Percentiles rank a stretch among this genome's conserved stretches.
These are phyloP conservation scores for Myotis planiceps DNA, from an alignment of 2,797 vertebrate genomes.

Conservation along the genomic window DNA sequence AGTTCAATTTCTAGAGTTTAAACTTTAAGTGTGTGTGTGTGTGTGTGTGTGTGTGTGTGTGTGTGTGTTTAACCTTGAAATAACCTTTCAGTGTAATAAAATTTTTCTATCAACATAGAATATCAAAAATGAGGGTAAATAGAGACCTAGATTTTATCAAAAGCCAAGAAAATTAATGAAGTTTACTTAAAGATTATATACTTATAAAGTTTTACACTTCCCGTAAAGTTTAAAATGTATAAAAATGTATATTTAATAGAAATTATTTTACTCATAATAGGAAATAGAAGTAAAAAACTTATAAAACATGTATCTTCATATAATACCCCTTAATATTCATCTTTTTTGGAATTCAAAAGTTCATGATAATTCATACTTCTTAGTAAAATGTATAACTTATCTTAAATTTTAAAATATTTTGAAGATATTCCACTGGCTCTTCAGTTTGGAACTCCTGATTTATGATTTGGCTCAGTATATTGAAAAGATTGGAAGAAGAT, in stretches of 20 bases:
- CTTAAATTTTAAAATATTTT: neutral
- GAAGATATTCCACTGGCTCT: neutral
- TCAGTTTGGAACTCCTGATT: neutral
- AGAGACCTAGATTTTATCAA: neutral
- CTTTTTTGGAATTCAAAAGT: neutral
- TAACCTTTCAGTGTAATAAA: neutral
- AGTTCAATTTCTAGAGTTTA: neutral
- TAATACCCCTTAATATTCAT: neutral
- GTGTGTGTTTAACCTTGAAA: neutral
- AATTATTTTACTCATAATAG: neutral
- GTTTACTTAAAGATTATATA: neutral
- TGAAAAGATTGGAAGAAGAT: neutral
- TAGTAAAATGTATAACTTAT: neutral
- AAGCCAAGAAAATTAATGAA: neutral
- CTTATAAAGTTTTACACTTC: neutral
- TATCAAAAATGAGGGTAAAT: neutral
- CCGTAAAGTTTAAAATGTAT: constrained; percentile 13
- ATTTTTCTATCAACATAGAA: neutral
- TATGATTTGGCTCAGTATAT: neutral
- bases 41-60: neutral
- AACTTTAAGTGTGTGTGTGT: neutral
- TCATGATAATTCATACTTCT: neutral
- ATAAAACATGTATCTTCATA: neutral
- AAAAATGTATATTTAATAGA: neutral
- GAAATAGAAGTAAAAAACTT: neutral